These are phyloP conservation scores for Tricholauxania praeusta DNA, from an alignment of 2,888 invertebrate genomes.

Conservation along the genomic window DNA sequence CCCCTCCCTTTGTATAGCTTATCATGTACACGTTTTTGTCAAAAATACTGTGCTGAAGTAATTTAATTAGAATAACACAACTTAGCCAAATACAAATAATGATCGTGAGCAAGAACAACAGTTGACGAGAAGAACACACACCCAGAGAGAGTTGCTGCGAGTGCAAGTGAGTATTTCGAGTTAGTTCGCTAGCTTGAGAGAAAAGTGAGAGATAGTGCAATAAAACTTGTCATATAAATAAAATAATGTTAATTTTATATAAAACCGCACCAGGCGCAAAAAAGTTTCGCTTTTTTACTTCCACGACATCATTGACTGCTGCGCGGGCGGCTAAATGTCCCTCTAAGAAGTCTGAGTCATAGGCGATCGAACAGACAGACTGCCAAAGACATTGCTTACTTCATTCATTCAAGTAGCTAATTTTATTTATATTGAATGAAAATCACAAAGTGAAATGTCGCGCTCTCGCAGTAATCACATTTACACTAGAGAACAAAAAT, in stretches of 20 bases:
- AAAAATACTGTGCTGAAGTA: too few relatives aligned
- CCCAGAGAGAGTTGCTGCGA: slow-evolving; percentile 17
- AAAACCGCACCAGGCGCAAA: neutral
- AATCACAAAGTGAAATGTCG: too few relatives aligned
- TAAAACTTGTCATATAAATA: neutral
- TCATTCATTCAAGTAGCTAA: too few relatives aligned
- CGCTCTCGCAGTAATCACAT: too few relatives aligned
- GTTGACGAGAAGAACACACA: slow-evolving; percentile 21
- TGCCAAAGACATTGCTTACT: too few relatives aligned
- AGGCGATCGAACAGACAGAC: too few relatives aligned
- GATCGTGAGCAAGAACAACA: slow-evolving; percentile 15
- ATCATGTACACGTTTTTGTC: too few relatives aligned
- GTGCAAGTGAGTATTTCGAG: neutral
- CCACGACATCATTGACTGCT: neutral
- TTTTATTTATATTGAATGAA: too few relatives aligned
- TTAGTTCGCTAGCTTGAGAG: too few relatives aligned
- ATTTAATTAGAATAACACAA: too few relatives aligned
- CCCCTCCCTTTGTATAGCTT: too few relatives aligned
- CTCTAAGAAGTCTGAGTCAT: slow-evolving; percentile 16
- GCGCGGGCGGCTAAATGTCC: slow-evolving; percentile 22
- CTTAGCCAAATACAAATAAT: neutral
- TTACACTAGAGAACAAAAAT: too few relatives aligned
- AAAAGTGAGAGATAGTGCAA: neutral
- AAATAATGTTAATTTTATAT: neutral
- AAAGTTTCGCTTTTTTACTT: neutral